Base-by-base conservation (phyloP, 2,113 vertebrate genomes). In the Ammodytes marinus region DNA sequence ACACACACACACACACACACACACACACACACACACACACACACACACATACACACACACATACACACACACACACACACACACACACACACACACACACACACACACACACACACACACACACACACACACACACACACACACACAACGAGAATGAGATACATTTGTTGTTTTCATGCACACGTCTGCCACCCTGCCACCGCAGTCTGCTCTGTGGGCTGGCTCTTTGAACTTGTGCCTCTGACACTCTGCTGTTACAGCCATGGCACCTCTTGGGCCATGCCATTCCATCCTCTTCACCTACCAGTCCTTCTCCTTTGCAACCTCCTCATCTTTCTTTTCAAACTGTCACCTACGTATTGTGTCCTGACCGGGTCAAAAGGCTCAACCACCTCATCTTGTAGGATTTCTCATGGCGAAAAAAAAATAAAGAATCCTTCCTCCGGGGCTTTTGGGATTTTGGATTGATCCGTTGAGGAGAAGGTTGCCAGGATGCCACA, bases 151-250 rank as follows among this genome's bases (percentile, higher is more conserved):
- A 55, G 35, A 59, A 37, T 53, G 64, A 50, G 61, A 79, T 19
- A 55, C 64, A 63, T 71, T 82, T 83, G 68, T 85, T 83, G 80
- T 87, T 80, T 68, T 73, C 59, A 65, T 59, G 74, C 70, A 17
- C 74, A 46, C 60, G 39, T 27, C 80, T 67, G 69, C 46, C 83
- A 54, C 69, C 64, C 58, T 55, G 74, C 72, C 76, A 77, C 83
- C 6, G 7, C 59, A 42, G 58, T 49, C 69, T 68, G 72, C 77
- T 78, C 40, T 13, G 9, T 80, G 86, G 77, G 45, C 72, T 76
- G 61, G 42, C 77, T 88, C 91, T 93, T 93, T 92, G 88, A 94
- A 94, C 90, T 86, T 8, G 68, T 69, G 68, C 70, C 65, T 85
- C 79, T 89, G 86, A 93, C 85, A 83, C 67, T 60, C 74, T 84